phyloP scores from a whole-genome alignment of 2,113 vertebrate genomes.

The Pseudopodoces humilis region DNA sequence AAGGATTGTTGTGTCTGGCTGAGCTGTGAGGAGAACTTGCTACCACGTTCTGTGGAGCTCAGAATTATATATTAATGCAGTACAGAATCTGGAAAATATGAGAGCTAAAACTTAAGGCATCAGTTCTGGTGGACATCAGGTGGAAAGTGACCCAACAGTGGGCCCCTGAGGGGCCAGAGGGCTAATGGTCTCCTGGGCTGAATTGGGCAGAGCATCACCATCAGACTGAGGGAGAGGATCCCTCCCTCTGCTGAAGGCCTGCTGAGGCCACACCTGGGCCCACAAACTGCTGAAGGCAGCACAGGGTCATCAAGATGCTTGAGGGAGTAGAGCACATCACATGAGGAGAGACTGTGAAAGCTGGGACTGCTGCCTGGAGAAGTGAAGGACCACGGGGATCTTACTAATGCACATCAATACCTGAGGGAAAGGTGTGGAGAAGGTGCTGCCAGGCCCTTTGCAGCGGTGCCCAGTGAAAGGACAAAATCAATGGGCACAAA shows the following conservation, averaged over 20 bases:
- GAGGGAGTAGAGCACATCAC: not conserved
- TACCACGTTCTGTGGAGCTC: no score
- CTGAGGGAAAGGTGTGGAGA: not conserved
- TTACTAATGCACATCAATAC: no score
- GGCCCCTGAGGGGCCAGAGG: not conserved
- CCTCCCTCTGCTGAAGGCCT: not conserved
- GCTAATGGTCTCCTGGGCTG: not conserved
- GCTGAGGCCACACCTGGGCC: not conserved
- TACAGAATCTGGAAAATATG: not conserved
- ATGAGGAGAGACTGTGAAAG: not conserved
- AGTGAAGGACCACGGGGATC: not conserved
- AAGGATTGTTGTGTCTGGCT: not conserved
- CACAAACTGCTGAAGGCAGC: not conserved
- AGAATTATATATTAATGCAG: not conserved
- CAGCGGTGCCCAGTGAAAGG: not conserved
- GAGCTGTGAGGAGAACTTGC: not conserved
- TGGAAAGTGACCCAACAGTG: not conserved
- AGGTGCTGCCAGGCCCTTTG: not conserved
- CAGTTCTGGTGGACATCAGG: not conserved
- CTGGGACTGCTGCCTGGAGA: not conserved
- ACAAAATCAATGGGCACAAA: not conserved
- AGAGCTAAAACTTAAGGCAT: not conserved
- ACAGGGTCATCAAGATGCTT: not conserved
- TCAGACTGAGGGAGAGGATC: not conserved
- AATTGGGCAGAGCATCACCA: not conserved